Base-by-base conservation (phyloP, 2,888 invertebrate species). In the Hydropsyche betteni region DNA sequence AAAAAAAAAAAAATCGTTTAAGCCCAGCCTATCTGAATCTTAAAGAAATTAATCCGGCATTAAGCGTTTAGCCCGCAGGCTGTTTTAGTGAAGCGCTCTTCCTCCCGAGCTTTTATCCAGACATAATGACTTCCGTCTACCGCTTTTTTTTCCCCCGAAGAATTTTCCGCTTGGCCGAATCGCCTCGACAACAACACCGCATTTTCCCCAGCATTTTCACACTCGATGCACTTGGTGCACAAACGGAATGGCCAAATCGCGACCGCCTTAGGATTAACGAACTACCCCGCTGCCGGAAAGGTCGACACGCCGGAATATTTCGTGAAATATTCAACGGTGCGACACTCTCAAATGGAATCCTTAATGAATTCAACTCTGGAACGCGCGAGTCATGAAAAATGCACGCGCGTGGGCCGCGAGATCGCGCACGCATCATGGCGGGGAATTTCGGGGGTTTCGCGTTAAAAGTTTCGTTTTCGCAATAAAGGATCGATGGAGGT, bases 321-420 rank as follows among this genome's bases (percentile, higher is more conserved):
- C 33, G 5, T 64, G 64, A 64, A 64, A 34, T 64, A 64, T 64
- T 64, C 64, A 64, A 24, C 4, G 34, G 36, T 64, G 64, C 24
- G 64, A 64, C 64, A 64, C 64, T 64, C 64, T 64, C 64, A 64
- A 64, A 64, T 64, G 64, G 64, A 64, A 64, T 64, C 64, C 64
- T 64, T 64, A 64, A 64, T 64, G 64, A 64, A 64, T 64, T 64
- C 64, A n/a, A 64, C 64, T 24, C 8, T 4, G n/a, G 55, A 16
- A 64, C 36, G 34, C 58, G 64, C 36, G 5, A 5, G 12, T 64
- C 12, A 64, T 64, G 36, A 64, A 64, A 64, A 64, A 64, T 64
- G 34, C 64, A 64, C 16, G 14, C 24, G 10, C 61, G 61, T 24
- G 33, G 44, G 7, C 10, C 44, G 44, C 44, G 44, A 44, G 44